These are phyloP conservation scores for Geopemphigus sp. DNA, from an alignment of 1,140 invertebrate genomes.

Conservation along the genomic window DNA sequence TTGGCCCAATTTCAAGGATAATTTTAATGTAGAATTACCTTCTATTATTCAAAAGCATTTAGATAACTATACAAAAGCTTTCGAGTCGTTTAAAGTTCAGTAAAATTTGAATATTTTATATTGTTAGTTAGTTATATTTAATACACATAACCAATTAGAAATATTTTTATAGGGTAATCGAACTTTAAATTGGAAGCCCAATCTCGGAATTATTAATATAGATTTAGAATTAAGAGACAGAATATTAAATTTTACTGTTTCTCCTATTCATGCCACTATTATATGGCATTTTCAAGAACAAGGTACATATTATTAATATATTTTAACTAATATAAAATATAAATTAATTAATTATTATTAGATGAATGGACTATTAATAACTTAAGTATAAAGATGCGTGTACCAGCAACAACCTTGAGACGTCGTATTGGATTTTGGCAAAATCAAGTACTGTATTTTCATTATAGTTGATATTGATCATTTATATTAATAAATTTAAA, in stretches of 20 bases:
- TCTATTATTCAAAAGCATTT: conserved; percentile 76
- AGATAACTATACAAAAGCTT: conserved; percentile 84
- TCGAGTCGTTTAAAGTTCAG: conserved; percentile 79
- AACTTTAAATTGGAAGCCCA: conserved; percentile 90
- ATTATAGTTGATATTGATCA: neutral
- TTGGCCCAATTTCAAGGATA: conserved; percentile 96
- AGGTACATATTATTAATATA: conserved; percentile 57
- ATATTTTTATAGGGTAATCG: conserved; percentile 67
- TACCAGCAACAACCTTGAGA: conserved; percentile 76
- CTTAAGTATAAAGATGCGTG: conserved; percentile 77
- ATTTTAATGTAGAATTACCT: conserved; percentile 80
- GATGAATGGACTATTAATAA: conserved; percentile 81
- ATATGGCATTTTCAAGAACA: conserved; percentile 93
- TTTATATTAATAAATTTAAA: neutral
- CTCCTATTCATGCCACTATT: conserved; percentile 90
- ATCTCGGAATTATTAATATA: conserved; percentile 86
- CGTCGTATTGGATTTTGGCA: conserved; percentile 91
- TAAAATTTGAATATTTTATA: conserved; percentile 22
- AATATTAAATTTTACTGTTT: conserved; percentile 79
- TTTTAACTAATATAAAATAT: neutral
- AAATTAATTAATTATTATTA: conserved; percentile 55
- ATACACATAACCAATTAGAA: neutral
- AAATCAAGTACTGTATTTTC: conserved; percentile 58
- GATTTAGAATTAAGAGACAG: conserved; percentile 86
- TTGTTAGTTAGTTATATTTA: neutral